phyloP scores from a whole-genome alignment of 2,888 invertebrate species.

The Diplolepis rosae region DNA sequence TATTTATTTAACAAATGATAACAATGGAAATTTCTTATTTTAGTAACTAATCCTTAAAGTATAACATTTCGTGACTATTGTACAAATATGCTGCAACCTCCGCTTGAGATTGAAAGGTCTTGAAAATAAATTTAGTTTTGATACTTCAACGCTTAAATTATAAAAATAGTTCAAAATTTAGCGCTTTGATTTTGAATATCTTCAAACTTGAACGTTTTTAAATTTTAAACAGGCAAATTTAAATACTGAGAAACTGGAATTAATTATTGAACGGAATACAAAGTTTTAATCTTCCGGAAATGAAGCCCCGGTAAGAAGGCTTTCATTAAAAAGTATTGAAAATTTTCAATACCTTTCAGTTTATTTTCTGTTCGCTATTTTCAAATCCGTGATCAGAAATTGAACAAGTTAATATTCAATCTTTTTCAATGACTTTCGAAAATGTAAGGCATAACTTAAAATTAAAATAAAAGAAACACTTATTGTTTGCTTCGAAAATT shows the following conservation, averaged over 20 bases:
- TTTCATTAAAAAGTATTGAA: too few species aligned
- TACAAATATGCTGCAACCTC: not conserved
- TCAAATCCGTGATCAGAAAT: too few species aligned
- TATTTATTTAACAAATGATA: conserved; percentile 69
- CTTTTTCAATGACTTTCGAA: too few species aligned
- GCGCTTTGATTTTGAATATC: not conserved
- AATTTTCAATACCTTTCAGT: too few species aligned
- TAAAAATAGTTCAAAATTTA: not conserved
- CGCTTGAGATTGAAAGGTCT: not conserved
- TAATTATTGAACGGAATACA: not conserved
- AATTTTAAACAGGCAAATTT: not conserved
- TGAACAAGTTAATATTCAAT: too few species aligned
- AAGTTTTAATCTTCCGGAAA: not conserved
- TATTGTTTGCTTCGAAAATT: not conserved
- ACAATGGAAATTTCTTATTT: conserved; percentile 50
- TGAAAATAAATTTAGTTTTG: not conserved
- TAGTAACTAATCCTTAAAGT: not conserved
- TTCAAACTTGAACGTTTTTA: not conserved
- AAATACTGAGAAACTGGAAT: not conserved
- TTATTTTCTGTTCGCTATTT: too few species aligned
- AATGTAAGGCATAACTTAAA: too few species aligned
- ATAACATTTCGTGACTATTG: not conserved
- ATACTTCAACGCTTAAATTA: not conserved
- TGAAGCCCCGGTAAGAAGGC: too few species aligned
- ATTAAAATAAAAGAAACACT: too few species aligned